phyloP scores from a whole-genome alignment of 2,888 invertebrate genomes.

The Drosophila kokeensis region DNA sequence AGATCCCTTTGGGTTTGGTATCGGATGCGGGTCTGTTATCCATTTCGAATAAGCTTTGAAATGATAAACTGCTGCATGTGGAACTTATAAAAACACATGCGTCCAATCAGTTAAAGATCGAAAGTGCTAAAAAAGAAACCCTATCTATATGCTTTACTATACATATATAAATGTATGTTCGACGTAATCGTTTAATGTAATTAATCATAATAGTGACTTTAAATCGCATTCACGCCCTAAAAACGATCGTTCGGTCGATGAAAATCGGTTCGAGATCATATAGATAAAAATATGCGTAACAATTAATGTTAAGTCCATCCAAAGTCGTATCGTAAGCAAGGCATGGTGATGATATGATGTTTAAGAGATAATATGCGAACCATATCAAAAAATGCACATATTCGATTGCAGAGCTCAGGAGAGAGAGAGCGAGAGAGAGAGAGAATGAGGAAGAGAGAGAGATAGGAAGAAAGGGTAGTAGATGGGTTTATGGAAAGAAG shows the following conservation, averaged over 20 bases:
- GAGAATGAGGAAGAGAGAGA: not conserved
- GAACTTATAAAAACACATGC: constrained; percentile 61
- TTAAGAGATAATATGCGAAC: constrained; percentile 39
- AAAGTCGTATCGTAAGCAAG: constrained; percentile 31
- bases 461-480: not conserved
- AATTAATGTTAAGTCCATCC: constrained; percentile 28
- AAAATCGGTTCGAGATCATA: constrained; percentile 51
- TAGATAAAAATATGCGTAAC: constrained; percentile 57
- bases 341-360: constrained; percentile 27
- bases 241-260: constrained; percentile 28
- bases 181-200: constrained; percentile 53
- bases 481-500: not conserved
- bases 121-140: constrained; percentile 3
- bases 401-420: not conserved
- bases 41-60: constrained; percentile 89
- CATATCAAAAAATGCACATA: constrained; percentile 17
- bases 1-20: constrained; percentile 86
- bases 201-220: constrained; percentile 63
- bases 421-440: not conserved
- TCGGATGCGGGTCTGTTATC: constrained; percentile 93
- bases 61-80: constrained; percentile 76
- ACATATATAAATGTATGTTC: constrained; percentile 41
- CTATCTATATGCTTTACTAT: constrained; percentile 22
- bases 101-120: constrained; percentile 51
- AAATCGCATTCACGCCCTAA: constrained; percentile 64